Conservation (phyloP, 2,113 vertebrate genomes). For the Dermatemys mawii region DNA sequence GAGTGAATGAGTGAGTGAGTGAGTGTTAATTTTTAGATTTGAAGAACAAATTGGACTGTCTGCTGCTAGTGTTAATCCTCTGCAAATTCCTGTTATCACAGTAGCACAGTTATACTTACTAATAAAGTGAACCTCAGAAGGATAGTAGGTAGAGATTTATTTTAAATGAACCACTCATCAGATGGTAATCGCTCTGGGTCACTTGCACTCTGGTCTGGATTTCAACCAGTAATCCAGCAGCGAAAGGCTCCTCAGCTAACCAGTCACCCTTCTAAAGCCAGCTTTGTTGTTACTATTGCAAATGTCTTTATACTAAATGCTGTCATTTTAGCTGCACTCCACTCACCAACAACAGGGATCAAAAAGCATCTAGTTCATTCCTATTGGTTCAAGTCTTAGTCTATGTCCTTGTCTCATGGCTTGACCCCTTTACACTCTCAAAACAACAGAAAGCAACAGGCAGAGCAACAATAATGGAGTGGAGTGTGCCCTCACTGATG, state of each 20-base stretch:
- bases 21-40: background rate
- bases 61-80: background rate
- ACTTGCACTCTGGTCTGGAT: background rate
- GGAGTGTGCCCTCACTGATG: no score
- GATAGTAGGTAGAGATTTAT: background rate
- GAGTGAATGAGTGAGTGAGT: background rate
- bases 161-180: background rate
- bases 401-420: background rate
- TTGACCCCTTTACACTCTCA: background rate
- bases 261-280: background rate
- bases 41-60: background rate
- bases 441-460: background rate
- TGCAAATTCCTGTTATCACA: background rate
- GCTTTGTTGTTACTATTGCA: background rate
- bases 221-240: background rate
- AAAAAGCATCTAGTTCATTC: background rate
- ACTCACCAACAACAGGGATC: rapidly evolving
- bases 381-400: background rate
- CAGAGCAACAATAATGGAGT: background rate
- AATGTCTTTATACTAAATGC: background rate
- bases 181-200: background rate
- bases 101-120: background rate
- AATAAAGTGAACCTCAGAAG: background rate
- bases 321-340: background rate
- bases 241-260: background rate